A percentile compares a stretch with the other conserved stretches of the same genome.
phyloP scores from a whole-genome alignment of 2,888 invertebrate species.

The Germaria angustata region DNA sequence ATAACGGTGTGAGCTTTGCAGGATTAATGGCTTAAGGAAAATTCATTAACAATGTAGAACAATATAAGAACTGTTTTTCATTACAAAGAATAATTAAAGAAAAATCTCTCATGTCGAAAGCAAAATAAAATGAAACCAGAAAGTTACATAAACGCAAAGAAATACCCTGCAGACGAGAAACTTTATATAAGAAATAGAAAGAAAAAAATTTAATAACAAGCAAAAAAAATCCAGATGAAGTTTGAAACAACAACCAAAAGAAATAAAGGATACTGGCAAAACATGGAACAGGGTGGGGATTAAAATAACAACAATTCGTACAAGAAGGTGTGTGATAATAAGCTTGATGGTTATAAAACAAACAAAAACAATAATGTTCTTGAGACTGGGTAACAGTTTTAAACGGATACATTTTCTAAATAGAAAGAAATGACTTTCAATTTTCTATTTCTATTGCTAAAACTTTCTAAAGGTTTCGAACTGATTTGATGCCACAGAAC shows the following conservation, averaged over 20 bases:
- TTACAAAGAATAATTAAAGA: slow-evolving; percentile 51
- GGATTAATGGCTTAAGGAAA: slow-evolving; percentile 14
- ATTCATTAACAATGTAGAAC: slow-evolving; percentile 36
- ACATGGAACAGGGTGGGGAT: slow-evolving; percentile 33
- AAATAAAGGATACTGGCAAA: slow-evolving; percentile 31
- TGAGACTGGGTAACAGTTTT: slow-evolving; percentile 20
- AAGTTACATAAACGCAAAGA: slow-evolving; percentile 2
- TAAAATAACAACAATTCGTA: not conserved
- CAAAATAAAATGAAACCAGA: not conserved
- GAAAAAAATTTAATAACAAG: no score
- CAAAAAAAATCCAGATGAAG: slow-evolving; percentile 18
- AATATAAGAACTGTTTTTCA: slow-evolving; percentile 29
- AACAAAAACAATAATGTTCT: not conserved
- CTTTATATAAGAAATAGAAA: slow-evolving; percentile 3
- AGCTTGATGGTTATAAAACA: not conserved
- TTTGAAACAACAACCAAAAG: slow-evolving; percentile 46
- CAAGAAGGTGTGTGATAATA: slow-evolving; percentile 16
- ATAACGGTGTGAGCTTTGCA: not conserved
- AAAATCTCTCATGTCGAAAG: slow-evolving; percentile 34
- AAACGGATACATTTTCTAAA: slow-evolving; percentile 57
- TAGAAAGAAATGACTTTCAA: slow-evolving; percentile 67
- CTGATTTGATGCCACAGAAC: slow-evolving; percentile 14
- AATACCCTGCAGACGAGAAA: slow-evolving; percentile 2
- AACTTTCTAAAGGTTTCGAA: not conserved
- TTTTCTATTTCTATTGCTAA: slow-evolving; percentile 53